phyloP scores from a whole-genome alignment of 2,888 invertebrate species.

The Meta bourneti region DNA sequence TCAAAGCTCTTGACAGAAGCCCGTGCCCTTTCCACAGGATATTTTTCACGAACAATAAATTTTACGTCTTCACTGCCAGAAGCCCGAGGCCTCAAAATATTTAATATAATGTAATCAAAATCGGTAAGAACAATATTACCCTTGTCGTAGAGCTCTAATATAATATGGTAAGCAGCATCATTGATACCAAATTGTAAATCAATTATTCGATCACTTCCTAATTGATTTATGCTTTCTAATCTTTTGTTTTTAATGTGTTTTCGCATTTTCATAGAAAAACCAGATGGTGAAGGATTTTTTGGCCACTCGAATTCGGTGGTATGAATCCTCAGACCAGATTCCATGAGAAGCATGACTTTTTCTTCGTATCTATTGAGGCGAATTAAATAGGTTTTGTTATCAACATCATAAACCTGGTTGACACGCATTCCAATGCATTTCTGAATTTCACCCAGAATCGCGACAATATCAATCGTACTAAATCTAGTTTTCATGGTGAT shows the following conservation, averaged over 20 bases:
- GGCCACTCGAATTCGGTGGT: conserved; percentile 99
- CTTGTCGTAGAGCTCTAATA: conserved; percentile 95
- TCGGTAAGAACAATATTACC: conserved; percentile 98
- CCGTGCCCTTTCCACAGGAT: conserved; percentile 90
- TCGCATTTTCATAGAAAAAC: conserved; percentile 98
- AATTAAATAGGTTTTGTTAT: conserved; percentile 96
- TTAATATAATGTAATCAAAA: conserved; percentile 91
- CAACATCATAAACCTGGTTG: conserved; percentile 98
- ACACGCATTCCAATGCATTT: conserved; percentile 94
- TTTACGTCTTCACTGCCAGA: conserved; percentile 89
- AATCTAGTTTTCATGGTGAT: conserved; percentile 93
- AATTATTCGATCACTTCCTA: conserved; percentile 96
- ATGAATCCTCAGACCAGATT: conserved; percentile 96
- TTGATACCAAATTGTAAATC: conserved; percentile 93
- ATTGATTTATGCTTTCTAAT: conserved; percentile 90
- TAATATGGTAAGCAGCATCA: conserved; percentile 89
- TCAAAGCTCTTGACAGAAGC: conserved; percentile 82
- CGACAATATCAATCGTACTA: conserved; percentile 94
- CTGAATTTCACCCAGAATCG: conserved; percentile 90
- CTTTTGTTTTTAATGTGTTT: conserved; percentile 98
- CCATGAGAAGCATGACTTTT: conserved; percentile 92
- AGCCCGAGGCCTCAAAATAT: conserved; percentile 93
- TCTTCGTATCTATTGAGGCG: conserved; percentile 87
- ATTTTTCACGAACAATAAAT: conserved; percentile 95
- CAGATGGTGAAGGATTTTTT: conserved; percentile 95